Percentiles rank a stretch among this genome's conserved stretches.
These are phyloP conservation scores for Ailuropoda melanoleuca DNA, from an alignment of 2,113 vertebrate species.

Conservation along the genomic window DNA sequence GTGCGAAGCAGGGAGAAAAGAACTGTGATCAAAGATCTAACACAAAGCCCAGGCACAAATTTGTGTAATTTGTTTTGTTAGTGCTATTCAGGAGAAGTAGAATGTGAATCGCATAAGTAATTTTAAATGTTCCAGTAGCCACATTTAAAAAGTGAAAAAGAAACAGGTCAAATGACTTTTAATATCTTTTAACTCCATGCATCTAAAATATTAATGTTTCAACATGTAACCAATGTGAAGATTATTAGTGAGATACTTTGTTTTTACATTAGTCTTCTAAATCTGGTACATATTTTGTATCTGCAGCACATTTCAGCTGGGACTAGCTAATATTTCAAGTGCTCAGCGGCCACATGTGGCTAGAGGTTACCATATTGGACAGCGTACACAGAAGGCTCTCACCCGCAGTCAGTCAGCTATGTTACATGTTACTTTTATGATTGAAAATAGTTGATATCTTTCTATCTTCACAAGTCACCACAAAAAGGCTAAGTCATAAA, in stretches of 20 bases:
- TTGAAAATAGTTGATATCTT: neutral
- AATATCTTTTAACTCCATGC: neutral
- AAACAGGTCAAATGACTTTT: neutral
- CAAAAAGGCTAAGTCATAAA: neutral
- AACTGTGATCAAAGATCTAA: neutral
- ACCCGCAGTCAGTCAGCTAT: neutral
- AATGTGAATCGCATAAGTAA: neutral
- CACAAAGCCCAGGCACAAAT: neutral
- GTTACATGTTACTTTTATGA: neutral
- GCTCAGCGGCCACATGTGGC: neutral
- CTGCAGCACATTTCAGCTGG: accelerated
- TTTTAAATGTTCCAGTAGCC: neutral
- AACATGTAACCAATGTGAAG: neutral
- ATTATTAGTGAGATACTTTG: neutral
- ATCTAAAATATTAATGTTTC: neutral
- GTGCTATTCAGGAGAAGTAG: neutral
- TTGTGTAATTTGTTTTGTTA: neutral
- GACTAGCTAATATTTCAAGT: neutral
- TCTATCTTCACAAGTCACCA: neutral
- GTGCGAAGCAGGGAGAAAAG: neutral
- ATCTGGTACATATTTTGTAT: neutral
- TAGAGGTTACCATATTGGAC: neutral
- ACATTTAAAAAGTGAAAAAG: neutral
- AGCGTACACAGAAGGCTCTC: neutral
- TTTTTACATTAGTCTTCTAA: neutral